These are phyloP conservation scores for Pheosia tremula DNA, from an alignment of 2,888 invertebrate species.

Conservation along the genomic window DNA sequence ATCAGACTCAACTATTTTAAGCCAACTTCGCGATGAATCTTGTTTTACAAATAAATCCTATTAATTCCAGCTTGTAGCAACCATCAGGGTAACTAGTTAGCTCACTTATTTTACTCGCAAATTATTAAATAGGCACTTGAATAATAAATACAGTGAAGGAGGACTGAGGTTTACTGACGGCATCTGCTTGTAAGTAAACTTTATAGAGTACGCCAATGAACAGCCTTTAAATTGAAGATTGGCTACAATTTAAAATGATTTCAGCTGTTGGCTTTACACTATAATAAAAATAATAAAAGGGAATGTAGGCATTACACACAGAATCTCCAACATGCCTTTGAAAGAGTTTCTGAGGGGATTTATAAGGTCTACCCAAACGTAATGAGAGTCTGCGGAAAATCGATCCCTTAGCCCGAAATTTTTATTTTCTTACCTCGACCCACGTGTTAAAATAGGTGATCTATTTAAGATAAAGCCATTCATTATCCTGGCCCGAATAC, in stretches of 20 bases:
- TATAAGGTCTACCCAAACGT: conserved; percentile 34
- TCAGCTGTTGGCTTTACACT: too few relatives aligned
- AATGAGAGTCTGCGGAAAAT: conserved; percentile 33
- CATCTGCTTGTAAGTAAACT: conserved; percentile 12
- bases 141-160: conserved; percentile 13
- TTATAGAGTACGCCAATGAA: conserved; percentile 16
- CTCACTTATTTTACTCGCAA: conserved; percentile 26
- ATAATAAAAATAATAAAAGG: too few relatives aligned
- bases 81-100: conserved; percentile 32
- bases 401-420: conserved; percentile 31
- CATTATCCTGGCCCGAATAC: conserved; percentile 40
- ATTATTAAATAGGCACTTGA: conserved; percentile 30
- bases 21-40: neutral
- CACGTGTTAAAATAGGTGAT: conserved; percentile 41
- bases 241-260: neutral
- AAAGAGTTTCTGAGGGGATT: conserved; percentile 36
- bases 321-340: conserved; percentile 21
- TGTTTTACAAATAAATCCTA: conserved; percentile 8
- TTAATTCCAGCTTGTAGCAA: conserved; percentile 38
- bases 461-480: conserved; percentile 45
- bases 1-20: neutral
- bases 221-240: neutral
- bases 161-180: conserved; percentile 11
- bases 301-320: conserved; percentile 10
- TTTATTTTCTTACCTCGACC: conserved; percentile 23